phyloP scores from a whole-genome alignment of 2,797 vertebrate genomes.

The Eidolon dupreanum region DNA sequence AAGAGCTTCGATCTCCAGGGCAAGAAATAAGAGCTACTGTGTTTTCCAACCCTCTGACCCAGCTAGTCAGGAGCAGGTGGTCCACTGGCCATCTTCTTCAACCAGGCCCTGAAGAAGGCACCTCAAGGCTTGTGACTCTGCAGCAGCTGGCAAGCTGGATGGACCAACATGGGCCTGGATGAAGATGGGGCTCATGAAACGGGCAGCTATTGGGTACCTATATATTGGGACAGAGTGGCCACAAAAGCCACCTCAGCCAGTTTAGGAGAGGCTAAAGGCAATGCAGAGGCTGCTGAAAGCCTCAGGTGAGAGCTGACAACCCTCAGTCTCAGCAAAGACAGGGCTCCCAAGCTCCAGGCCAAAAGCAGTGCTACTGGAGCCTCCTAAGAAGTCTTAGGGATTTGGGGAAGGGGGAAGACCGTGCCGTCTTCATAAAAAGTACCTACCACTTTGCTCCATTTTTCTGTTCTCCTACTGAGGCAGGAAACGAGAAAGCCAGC shows the following conservation, averaged over 20 bases:
- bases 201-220: slow-evolving; percentile 76
- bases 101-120: slow-evolving; percentile 73
- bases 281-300: slow-evolving; percentile 49
- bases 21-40: slow-evolving; percentile 28
- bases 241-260: slow-evolving; percentile 59
- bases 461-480: slow-evolving; percentile 63
- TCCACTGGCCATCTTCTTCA: slow-evolving; percentile 52
- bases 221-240: slow-evolving; percentile 48
- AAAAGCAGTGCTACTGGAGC: slow-evolving; percentile 34
- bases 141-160: slow-evolving; percentile 59
- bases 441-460: slow-evolving; percentile 72
- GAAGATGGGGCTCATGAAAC: slow-evolving; percentile 61
- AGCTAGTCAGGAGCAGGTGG: not conserved
- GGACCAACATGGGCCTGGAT: slow-evolving; percentile 24
- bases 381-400: slow-evolving; percentile 45
- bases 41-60: slow-evolving; percentile 45
- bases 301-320: slow-evolving; percentile 21
- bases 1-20: slow-evolving; percentile 36
- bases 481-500: slow-evolving; percentile 56
- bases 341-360: slow-evolving; percentile 43
- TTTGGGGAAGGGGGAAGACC: slow-evolving; percentile 52
- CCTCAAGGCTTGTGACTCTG: slow-evolving; percentile 56
- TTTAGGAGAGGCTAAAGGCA: slow-evolving; percentile 49
- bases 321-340: slow-evolving; percentile 35
- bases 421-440: slow-evolving; percentile 78